These are phyloP conservation scores for Heteractis magnifica DNA, from an alignment of 92 coral and sea anemone species.

Conservation along the genomic window DNA sequence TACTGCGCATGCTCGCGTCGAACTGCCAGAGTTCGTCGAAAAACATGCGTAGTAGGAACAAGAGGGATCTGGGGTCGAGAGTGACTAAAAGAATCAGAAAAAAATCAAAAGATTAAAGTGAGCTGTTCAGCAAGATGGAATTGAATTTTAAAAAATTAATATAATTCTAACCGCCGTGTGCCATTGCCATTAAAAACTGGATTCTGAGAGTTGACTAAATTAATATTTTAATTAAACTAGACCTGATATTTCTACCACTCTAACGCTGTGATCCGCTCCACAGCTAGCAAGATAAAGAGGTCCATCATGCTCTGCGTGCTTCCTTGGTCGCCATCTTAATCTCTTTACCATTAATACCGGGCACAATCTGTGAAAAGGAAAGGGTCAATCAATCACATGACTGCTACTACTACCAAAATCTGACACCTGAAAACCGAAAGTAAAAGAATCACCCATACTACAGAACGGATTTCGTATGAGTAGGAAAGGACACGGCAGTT, in stretches of 20 bases:
- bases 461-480: too few relatives aligned
- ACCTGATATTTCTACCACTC: conserved; percentile 55
- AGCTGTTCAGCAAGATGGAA: too few relatives aligned
- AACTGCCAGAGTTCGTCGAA: neutral
- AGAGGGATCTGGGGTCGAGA: neutral
- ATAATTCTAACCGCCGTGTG: too few relatives aligned
- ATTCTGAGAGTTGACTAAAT: neutral
- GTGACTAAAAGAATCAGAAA: neutral
- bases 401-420: too few relatives aligned
- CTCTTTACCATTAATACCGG: conserved; percentile 79
- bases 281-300: conserved; percentile 74
- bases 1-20: neutral
- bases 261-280: conserved; percentile 78
- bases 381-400: neutral
- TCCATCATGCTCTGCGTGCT: conserved; percentile 3
- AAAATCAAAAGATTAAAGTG: too few relatives aligned
- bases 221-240: neutral
- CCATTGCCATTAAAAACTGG: neutral
- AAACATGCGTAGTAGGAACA: neutral
- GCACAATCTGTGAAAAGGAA: conserved; percentile 51
- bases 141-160: too few relatives aligned
- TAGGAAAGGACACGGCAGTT: too few relatives aligned
- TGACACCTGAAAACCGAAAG: too few relatives aligned
- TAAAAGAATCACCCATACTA: too few relatives aligned
- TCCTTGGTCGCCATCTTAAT: conserved; percentile 78